Conservation (phyloP, 2,888 invertebrate species). For the Pseudoips prasinana region DNA sequence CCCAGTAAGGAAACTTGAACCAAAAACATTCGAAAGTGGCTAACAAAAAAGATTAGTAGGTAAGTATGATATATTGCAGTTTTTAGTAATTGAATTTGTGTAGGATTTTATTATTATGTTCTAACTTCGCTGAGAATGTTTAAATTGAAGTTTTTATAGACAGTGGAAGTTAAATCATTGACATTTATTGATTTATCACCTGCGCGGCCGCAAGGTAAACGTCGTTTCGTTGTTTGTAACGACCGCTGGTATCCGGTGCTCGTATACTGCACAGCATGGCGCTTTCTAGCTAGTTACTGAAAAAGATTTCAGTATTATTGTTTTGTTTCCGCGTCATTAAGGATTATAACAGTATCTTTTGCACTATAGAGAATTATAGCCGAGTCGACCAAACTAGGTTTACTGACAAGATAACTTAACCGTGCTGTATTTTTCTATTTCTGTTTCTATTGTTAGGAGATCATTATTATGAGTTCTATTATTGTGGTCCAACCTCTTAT, state of each 20-base stretch:
- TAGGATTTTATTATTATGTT: slow-evolving; percentile 3
- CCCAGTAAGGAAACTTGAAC: slow-evolving; percentile 20
- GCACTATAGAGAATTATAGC: too few species aligned
- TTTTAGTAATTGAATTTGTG: slow-evolving; percentile 6
- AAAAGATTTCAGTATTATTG: slow-evolving; percentile 8
- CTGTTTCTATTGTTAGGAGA: too few species aligned
- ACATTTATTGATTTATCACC: slow-evolving; percentile 15
- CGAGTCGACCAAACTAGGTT: too few species aligned
- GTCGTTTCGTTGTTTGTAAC: slow-evolving; percentile 24
- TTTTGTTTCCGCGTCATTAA: slow-evolving; percentile 27
- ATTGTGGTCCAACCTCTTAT: too few species aligned
- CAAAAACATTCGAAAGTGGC: slow-evolving; percentile 14
- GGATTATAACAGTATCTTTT: too few species aligned
- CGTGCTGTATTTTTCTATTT: too few species aligned
- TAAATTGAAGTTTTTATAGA: slow-evolving; percentile 12
- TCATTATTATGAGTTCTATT: too few species aligned
- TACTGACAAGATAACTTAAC: too few species aligned
- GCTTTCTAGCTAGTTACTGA: too few species aligned
- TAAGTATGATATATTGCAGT: too few species aligned
- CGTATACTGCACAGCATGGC: slow-evolving; percentile 2
- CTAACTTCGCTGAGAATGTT: neutral
- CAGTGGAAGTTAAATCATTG: slow-evolving; percentile 6
- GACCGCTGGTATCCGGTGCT: slow-evolving; percentile 17
- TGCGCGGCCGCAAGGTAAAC: slow-evolving; percentile 8
- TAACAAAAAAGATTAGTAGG: slow-evolving; percentile 7